Evolutionary conservation across 2,888 invertebrate genomes (phyloP).

Genomic region (Vannuccia rotundouncinata): DNA sequence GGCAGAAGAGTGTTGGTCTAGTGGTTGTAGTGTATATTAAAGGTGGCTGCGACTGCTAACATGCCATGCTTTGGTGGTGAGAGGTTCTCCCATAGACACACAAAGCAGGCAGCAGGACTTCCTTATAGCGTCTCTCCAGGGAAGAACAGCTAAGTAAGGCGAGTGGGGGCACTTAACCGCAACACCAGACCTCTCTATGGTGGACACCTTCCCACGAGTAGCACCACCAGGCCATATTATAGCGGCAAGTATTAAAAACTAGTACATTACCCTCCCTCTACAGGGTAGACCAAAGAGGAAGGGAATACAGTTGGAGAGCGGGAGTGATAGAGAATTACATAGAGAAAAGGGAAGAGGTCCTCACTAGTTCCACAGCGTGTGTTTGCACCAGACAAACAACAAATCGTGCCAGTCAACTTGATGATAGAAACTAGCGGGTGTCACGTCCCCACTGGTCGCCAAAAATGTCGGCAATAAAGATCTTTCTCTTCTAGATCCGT

Average conservation of each 20-base stretch:
- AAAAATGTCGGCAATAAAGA: neutral
- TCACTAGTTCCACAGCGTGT: neutral
- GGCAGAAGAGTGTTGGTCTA: slow-evolving; percentile 15
- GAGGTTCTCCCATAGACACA: slow-evolving; percentile 3
- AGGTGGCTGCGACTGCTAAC: slow-evolving; percentile 2
- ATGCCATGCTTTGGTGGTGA: neutral
- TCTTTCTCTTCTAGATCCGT: too few species aligned
- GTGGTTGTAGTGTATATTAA: slow-evolving; percentile 16
- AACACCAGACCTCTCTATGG: neutral
- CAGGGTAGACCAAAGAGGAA: too few species aligned
- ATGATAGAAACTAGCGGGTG: slow-evolving; percentile 19
- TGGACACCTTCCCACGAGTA: slow-evolving; percentile 17
- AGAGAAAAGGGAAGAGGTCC: neutral
- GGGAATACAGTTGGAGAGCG: too few species aligned
- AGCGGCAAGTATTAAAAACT: slow-evolving; percentile 5
- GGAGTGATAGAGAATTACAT: neutral
- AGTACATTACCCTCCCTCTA: neutral
- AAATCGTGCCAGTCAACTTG: slow-evolving; percentile 5
- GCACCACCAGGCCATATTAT: neutral
- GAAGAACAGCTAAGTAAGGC: neutral
- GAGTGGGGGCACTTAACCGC: slow-evolving; percentile 13
- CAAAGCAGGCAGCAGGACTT: neutral
- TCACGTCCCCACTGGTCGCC: slow-evolving; percentile 23
- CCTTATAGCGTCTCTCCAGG: neutral
- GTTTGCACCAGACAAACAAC: slow-evolving; percentile 3